Evolutionary conservation across 1,140 invertebrate genomes (phyloP).

Genomic region (Trachymyrmex cornetzi): DNA sequence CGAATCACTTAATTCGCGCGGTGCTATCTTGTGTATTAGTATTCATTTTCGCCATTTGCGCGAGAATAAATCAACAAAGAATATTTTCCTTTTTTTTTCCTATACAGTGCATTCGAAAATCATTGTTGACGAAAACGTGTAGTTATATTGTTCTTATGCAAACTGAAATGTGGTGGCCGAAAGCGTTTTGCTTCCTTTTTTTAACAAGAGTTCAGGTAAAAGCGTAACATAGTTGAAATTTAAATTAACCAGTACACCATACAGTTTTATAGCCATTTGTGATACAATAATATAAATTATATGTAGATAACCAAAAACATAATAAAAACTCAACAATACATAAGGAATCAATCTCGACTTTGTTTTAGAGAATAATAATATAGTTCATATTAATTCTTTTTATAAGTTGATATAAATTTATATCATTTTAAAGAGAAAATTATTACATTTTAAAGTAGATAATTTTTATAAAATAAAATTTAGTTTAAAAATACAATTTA

Average conservation of each 20-base stretch:
- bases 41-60: not conserved
- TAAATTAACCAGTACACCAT: conserved; percentile 33
- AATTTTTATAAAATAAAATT: not conserved
- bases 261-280: not conserved
- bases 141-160: conserved; percentile 33
- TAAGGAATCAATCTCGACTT: not conserved
- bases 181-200: conserved; percentile 16
- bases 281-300: conserved; percentile 8
- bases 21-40: not conserved
- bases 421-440: not conserved
- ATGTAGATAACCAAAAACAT: not conserved
- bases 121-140: conserved; percentile 11
- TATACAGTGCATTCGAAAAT: not conserved
- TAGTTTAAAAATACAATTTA: conserved; percentile 9
- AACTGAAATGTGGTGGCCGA: conserved; percentile 1
- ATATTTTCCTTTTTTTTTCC: not conserved
- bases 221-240: not conserved
- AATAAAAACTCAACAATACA: conserved; percentile 27
- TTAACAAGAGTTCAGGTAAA: conserved; percentile 16
- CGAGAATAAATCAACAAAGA: conserved; percentile 8
- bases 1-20: conserved; percentile 23
- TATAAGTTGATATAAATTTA: not conserved
- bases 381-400: not conserved
- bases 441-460: not conserved
- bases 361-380: not conserved